Evolutionary conservation across 1,140 invertebrate species (phyloP), one percentile per base, ranked within the genome.

Genomic region (Ooceraea biroi): DNA sequence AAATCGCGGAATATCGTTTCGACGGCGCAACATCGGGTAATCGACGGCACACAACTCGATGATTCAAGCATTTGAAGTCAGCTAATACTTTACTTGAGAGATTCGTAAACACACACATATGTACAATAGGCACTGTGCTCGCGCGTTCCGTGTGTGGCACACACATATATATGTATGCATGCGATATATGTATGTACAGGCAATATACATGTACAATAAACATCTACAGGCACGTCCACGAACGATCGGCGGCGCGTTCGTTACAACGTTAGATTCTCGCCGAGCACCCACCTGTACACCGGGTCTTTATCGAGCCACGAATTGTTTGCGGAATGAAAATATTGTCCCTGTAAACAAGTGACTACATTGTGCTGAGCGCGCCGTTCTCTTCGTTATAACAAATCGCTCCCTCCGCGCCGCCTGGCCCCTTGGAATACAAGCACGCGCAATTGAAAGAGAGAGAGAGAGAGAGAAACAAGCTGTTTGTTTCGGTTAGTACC

Each of bases 301-400:
- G 86, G 87, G 89, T 94, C 93, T 93, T 94, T 92, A 93, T 94
- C 92, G 91, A 93, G 91, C 91, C 89, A 92, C 91, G 87, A 94
- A 93, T 94, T 94, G 93, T 94, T 94, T 94, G 93, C 92, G 85
- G 90, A 91, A 94, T 93, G 93, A 94, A 94, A 94, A 94, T 94
- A 94, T 94, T 94, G 92, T 94, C 92, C 92, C 90, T 93, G 93
- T 92, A 94, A 94, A 94, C 93, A 94, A 93, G 91, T 90, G 88
- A 91, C 89, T 90, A 92, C 90, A 92, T 86, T 89, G 88, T 89
- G 84, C 87, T 84, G 76, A 52, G 86, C 87, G 63, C 76, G 85
- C 41, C 83, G 74, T 90, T 85, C 87, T 85, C 87, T 90, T 80
- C 85, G 85, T 91, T 87, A 89, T 87, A 92, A 92, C 89, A 89